phyloP scores from a whole-genome alignment of 2,113 vertebrate genomes.

The Corythornis cristatus region DNA sequence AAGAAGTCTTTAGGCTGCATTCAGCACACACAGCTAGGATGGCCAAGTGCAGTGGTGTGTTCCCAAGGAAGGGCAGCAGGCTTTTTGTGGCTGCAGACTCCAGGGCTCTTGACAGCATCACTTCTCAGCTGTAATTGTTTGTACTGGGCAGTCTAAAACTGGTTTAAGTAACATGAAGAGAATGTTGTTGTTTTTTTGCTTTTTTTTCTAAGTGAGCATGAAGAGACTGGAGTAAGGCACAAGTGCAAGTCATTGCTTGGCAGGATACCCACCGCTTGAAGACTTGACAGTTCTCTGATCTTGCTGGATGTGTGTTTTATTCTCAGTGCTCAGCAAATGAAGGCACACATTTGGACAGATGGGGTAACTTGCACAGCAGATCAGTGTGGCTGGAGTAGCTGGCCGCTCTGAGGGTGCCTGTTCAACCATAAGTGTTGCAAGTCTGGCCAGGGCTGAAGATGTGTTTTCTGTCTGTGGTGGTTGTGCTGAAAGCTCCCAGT shows the following conservation, averaged over 20 bases:
- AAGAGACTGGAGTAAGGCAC: not conserved
- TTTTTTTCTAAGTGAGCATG: not conserved
- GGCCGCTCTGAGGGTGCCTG: not conserved
- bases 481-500: not conserved
- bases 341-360: not conserved
- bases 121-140: not conserved
- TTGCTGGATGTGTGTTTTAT: not conserved
- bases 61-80: too few relatives aligned
- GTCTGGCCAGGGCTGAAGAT: not conserved
- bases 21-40: accelerated
- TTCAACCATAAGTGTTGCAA: not conserved
- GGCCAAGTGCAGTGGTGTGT: too few relatives aligned
- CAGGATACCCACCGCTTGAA: not conserved
- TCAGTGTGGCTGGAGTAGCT: not conserved
- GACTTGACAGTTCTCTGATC: not conserved
- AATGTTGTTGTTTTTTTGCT: too few relatives aligned
- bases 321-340: not conserved
- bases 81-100: too few relatives aligned
- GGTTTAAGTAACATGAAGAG: not conserved
- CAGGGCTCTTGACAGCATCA: not conserved
- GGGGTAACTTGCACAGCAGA: not conserved
- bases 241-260: not conserved
- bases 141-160: not conserved
- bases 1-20: not conserved
- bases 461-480: not conserved